phyloP scores from a whole-genome alignment of 2,888 invertebrate genomes.

The Athalia circularis region DNA sequence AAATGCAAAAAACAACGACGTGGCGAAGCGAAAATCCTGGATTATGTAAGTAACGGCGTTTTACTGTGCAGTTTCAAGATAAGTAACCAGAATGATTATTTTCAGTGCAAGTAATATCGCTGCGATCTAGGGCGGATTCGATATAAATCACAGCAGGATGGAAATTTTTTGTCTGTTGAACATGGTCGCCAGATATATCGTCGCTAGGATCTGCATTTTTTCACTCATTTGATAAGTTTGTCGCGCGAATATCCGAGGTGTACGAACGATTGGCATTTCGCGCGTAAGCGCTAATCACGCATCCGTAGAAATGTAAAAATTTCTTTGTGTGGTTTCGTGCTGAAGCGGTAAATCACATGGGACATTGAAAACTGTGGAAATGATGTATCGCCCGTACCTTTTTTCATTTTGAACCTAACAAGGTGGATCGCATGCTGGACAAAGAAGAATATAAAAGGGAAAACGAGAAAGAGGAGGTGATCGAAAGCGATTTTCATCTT shows the following conservation, averaged over 20 bases:
- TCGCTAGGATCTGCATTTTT: no score
- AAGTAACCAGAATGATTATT: background rate
- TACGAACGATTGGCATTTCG: background rate
- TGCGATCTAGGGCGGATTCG: no score
- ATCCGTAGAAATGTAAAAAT: background rate
- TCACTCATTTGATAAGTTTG: no score
- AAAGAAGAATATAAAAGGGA: background rate
- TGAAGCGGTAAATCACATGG: background rate
- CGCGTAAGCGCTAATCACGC: background rate
- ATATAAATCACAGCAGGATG: no score
- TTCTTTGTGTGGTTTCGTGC: background rate
- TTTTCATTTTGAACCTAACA: constrained; percentile 23
- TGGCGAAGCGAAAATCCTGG: no score
- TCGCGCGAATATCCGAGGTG: no score
- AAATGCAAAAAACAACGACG: no score
- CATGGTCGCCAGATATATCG: no score
- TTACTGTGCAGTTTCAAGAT: background rate
- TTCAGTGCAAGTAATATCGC: background rate
- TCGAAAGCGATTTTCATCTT: constrained; percentile 44
- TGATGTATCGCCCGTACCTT: constrained; percentile 30
- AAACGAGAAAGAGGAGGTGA: constrained; percentile 14
- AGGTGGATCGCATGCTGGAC: constrained; percentile 26
- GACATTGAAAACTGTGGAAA: constrained; percentile 28
- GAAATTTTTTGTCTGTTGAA: no score
- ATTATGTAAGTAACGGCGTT: background rate